These are phyloP conservation scores for Piprites chloris DNA, from an alignment of 2,113 vertebrate genomes.

Conservation along the genomic window DNA sequence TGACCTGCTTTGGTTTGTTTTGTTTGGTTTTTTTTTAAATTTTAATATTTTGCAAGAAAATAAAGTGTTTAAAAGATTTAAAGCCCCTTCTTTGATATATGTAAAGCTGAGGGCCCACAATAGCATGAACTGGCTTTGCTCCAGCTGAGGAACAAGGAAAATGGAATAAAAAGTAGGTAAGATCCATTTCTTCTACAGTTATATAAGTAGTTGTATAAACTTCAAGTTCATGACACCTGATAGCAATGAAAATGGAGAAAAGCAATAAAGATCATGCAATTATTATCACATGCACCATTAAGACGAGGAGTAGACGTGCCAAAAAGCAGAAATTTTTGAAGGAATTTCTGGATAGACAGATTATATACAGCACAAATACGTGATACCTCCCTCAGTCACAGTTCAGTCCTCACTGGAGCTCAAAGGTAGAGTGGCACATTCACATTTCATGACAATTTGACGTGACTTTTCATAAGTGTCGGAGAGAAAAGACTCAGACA, in stretches of 20 bases:
- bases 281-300: not conserved
- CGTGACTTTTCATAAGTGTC: not conserved
- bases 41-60: not conserved
- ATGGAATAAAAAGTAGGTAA: not conserved
- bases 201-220: not conserved
- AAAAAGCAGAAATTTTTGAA: not conserved
- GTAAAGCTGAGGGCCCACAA: not conserved
- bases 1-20: not conserved
- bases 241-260: conserved; percentile 4
- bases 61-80: not conserved
- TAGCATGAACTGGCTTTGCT: not conserved
- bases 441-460: not conserved
- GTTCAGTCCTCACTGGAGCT: not conserved
- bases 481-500: not conserved
- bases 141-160: not conserved
- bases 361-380: not conserved
- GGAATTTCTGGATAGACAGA: not conserved
- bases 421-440: not conserved
- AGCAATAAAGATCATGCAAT: not conserved
- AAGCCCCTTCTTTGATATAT: not conserved
- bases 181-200: not conserved
- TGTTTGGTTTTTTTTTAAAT: not conserved
- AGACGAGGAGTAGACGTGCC: not conserved
- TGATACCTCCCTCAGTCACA: not conserved
- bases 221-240: not conserved